Base-by-base conservation (phyloP, 2,797 vertebrate genomes). In the Acomys russatus region DNA sequence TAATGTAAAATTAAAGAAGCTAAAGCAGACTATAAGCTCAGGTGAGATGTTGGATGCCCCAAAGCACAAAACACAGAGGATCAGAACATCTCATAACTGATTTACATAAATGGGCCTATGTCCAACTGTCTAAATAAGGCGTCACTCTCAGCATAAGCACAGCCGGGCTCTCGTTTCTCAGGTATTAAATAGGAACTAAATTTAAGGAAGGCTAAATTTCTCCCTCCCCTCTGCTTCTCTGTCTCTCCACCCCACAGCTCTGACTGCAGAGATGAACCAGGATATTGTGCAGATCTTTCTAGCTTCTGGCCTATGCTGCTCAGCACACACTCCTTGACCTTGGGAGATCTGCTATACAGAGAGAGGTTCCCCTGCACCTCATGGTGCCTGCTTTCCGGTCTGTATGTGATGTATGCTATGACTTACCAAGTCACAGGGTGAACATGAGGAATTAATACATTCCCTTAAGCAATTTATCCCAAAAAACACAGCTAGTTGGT, bases 1-100 rank as follows among this genome's bases (percentile, higher is more conserved):
- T 78, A 7, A 91, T 56, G 2, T 18, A 74, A 66, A 90, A 92
- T 89, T 92, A 79, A 82, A 96, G 84, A 76, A 92, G 59, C 91
- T 90, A 76, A 90, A 91, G 56, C 64, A 94, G 78, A 88, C 63
- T 83, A 44, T 23, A 87, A 78, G 61, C n/a, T 90, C 63, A 91
- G 90, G 92, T 73, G 18, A 18, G 15, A 38, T 14, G 64, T 33
- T 30, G 90, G 35, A 90, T 28, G 17, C 49, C 61, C 86, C 78
- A 94, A 89, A 25, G 17, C 28, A 80, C 70, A 95, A 93, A 88
- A 88, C 54, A 38, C 22, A 73, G n/a, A 35, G 66, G 18, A 77
- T 92, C 80, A 77, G 90, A 73, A 11, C 68, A 38, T 73, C 49
- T 71, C 49, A 35, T 25, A 71, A 71, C 66, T 71, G 64, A 54